Evolutionary conservation across 2,888 invertebrate genomes (phyloP), one percentile per base, ranked within the genome.

Genomic region (Cactoblastis cactorum): DNA sequence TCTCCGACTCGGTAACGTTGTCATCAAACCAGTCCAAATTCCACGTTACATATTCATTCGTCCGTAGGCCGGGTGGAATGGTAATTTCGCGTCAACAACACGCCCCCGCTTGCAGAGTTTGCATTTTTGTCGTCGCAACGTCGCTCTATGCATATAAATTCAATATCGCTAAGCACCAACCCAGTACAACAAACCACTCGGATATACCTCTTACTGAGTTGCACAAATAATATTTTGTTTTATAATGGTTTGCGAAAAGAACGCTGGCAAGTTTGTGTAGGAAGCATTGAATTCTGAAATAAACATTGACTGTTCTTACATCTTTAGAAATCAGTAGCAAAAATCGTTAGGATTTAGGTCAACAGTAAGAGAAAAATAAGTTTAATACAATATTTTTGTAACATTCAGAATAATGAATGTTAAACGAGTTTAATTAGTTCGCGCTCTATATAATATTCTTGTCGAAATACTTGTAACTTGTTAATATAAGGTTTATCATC

Each of bases 71-170:
- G 77, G 65, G 70, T 69, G 77, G 74, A 83, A 87, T 87, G 83
- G 77, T 83, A 85, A 87, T 86, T 80, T 76, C 73, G 69, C 74
- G 78, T 83, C 84, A 80, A 80, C 85, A 80, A 75, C 79, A 70
- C 69, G 63, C 68, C 71, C 71, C 68, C 65, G 68, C 67, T 62
- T 57, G 72, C 69, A 61, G 66, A 69, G 74, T 81, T 81, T 83
- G 79, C 80, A 83, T 85, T 86, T 85, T 86, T 80, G 76, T 74
- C 74, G 76, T 77, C 76, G 72, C 76, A 72, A 74, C 76, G 62
- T 59, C 51, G 35, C 51, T 67, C 63, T 69, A 64, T 39, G 41
- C 49, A 41, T 49, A 67, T 71, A 67, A 67, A 70, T 74, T 73
- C 72, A 71, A 74, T 78, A 73, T 68, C 57, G 65, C 53, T 47